These are phyloP conservation scores for Mellivora capensis DNA, from an alignment of 2,113 vertebrate genomes.

Conservation along the genomic window DNA sequence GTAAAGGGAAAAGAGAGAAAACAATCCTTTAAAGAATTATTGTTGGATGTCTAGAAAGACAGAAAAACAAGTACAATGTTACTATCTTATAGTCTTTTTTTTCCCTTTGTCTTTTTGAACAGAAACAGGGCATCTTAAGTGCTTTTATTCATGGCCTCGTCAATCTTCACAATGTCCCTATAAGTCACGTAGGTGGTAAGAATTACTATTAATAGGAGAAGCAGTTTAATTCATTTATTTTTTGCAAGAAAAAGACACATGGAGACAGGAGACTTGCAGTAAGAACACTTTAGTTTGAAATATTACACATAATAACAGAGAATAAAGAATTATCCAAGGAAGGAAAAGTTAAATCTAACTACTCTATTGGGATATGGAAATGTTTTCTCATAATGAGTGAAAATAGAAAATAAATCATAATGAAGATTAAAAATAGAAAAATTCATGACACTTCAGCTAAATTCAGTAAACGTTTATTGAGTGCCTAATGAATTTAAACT, in stretches of 20 bases:
- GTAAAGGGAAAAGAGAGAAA: background rate
- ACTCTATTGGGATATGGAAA: constrained; percentile 27
- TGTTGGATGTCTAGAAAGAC: background rate
- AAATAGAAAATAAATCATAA: constrained; percentile 63
- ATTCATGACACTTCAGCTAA: constrained; percentile 42
- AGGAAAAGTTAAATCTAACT: constrained; percentile 42
- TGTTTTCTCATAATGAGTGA: constrained; percentile 54
- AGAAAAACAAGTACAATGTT: background rate
- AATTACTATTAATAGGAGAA: constrained; percentile 39
- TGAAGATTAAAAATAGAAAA: constrained; percentile 64
- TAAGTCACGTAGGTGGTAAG: background rate
- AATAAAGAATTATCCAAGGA: constrained; percentile 48
- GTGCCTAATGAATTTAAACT: constrained; percentile 61
- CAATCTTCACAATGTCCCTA: background rate
- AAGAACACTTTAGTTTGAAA: constrained; percentile 56
- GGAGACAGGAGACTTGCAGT: background rate
- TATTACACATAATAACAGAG: constrained; percentile 50
- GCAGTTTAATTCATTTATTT: constrained; percentile 44
- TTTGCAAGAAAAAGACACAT: constrained; percentile 34
- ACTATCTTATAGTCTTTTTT: background rate
- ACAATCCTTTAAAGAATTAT: background rate
- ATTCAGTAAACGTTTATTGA: constrained; percentile 58
- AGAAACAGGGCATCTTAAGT: constrained; percentile 14
- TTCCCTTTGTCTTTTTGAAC: background rate
- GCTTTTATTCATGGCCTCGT: constrained; percentile 19